Base-by-base conservation (phyloP, 2,113 vertebrate species). In the Caranx melampygus region DNA sequence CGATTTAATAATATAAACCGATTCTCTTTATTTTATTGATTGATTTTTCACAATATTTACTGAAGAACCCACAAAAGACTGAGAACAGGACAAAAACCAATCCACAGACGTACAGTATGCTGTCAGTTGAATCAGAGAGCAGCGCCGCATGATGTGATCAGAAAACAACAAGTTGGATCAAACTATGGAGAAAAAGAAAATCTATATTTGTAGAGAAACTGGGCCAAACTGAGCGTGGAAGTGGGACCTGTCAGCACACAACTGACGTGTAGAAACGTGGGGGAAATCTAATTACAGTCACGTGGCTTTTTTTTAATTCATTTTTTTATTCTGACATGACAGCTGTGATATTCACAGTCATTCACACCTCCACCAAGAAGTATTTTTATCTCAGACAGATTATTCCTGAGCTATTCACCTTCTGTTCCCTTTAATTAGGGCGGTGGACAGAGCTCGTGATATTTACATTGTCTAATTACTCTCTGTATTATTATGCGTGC, bases 401-500 rank as follows among this genome's bases (percentile, higher is more conserved):
- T 85, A 82, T 51, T 87, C 51, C 3, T 49, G 59, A 68, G 78
- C 37, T 58, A 42, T 81, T 86, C 72, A 68, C 84, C 82, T 83
- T 85, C 79, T 87, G 81, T 67, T 88, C 66, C 31, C 52, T 88
- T 91, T 88, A 90, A 94, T 94, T 88, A 92, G 40, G n/a, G 47
- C 84, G 26, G 81, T 55, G 21, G 72, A 62, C 71, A 44, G 70
- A 81, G 82, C 78, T 69, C 57, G 79, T 91, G 89, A 87, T 94
- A 92, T 94, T 92, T 93, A 91, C 88, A 67, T 87, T 88, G 58
- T 78, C 77, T 92, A 90, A 95, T 94, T 93, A 92, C 75, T 81
- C 58, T 33, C 79, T 71, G 55, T 86, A 75, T 91, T 82, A 89
- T 49, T 49, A 31, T 14, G 26, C 67, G 31, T 60, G 73, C 71